These are phyloP conservation scores for Pelmatolapia mariae DNA, from an alignment of 2,113 vertebrate genomes.

Conservation along the genomic window DNA sequence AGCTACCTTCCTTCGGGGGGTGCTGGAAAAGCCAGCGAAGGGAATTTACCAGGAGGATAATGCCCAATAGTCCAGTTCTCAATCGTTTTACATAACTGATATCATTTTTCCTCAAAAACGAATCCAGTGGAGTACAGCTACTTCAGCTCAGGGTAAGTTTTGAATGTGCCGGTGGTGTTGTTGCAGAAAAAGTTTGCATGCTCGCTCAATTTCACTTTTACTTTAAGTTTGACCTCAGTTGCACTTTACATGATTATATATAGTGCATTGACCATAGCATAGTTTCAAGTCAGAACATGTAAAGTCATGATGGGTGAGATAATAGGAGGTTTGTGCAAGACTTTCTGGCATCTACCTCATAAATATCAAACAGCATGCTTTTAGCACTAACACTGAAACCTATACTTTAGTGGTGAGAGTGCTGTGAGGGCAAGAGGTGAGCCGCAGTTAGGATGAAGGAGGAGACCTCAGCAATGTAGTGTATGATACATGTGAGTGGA, in stretches of 20 bases:
- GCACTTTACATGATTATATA: background rate
- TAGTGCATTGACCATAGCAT: background rate
- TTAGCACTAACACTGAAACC: constrained; percentile 21
- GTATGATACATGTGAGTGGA: background rate
- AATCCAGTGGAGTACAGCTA: constrained; percentile 49
- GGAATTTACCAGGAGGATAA: constrained; percentile 61
- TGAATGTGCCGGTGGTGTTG: background rate
- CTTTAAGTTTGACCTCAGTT: background rate
- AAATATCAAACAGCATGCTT: constrained; percentile 36
- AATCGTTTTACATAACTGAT: constrained; percentile 35
- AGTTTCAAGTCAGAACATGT: constrained; percentile 1
- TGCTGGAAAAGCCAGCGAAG: constrained; percentile 34
- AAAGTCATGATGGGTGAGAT: constrained; percentile 3
- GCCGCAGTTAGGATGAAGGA: background rate
- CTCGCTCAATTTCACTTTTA: background rate
- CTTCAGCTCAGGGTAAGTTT: constrained; percentile 67
- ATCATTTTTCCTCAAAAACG: constrained; percentile 11
- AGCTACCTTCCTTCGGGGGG: constrained; percentile 37
- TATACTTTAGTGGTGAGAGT: constrained; percentile 41
- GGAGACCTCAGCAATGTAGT: constrained; percentile 10
- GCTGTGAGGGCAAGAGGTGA: constrained; percentile 47
- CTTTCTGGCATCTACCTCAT: constrained; percentile 13
- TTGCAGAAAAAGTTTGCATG: background rate
- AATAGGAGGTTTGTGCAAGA: constrained; percentile 21
- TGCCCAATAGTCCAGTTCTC: constrained; percentile 52